These are phyloP conservation scores for Drosophila sechellia DNA, from an alignment of 1,140 invertebrate genomes.

Conservation along the genomic window DNA sequence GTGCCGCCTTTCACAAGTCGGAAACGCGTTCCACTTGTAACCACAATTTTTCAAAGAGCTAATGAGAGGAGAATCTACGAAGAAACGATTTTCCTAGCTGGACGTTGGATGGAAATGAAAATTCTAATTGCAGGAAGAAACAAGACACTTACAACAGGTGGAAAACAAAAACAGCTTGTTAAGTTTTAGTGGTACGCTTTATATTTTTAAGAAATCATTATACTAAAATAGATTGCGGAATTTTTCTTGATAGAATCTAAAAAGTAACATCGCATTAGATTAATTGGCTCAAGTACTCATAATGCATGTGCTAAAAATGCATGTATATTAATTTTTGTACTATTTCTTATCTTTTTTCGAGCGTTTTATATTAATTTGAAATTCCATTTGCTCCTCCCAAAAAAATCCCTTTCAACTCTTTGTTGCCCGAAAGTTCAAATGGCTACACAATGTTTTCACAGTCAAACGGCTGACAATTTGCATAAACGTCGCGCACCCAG, in stretches of 20 bases:
- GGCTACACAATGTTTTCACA: constrained; percentile 65
- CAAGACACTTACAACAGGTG: neutral
- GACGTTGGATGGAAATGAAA: constrained; percentile 1
- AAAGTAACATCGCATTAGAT: too few species aligned
- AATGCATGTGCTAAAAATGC: too few species aligned
- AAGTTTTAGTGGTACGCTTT: neutral
- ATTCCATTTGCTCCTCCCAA: neutral
- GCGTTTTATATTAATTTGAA: neutral
- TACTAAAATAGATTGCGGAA: too few species aligned
- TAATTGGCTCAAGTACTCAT: too few species aligned
- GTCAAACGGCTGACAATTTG: constrained; percentile 71
- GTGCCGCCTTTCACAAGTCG: constrained; percentile 48
- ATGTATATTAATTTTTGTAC: neutral
- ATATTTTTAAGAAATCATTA: too few species aligned
- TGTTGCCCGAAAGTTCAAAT: constrained; percentile 54
- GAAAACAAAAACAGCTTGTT: neutral
- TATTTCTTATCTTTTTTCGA: neutral
- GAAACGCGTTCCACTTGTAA: constrained; percentile 67
- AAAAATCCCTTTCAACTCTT: neutral
- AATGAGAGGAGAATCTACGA: constrained; percentile 7
- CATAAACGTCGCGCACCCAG: constrained; percentile 58
- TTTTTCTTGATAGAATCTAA: too few species aligned
- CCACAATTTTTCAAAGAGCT: constrained; percentile 41
- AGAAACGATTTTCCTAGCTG: neutral
- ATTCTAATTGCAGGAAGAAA: constrained; percentile 17